These are phyloP conservation scores for Pachymerium ferrugineum DNA, from an alignment of 2,888 invertebrate genomes.

Conservation along the genomic window DNA sequence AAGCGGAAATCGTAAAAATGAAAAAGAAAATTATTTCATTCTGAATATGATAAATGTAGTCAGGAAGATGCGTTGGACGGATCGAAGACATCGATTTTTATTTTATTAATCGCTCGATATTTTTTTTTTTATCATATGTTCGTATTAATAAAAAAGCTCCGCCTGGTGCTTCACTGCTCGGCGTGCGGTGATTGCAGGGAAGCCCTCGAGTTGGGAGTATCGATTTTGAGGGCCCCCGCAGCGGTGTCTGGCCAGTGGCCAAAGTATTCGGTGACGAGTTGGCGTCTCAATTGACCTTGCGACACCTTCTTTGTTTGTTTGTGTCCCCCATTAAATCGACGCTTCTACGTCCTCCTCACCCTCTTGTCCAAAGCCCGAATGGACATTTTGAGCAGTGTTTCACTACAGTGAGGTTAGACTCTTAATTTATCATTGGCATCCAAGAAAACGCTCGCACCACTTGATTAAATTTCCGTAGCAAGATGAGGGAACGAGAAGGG, in stretches of 20 bases:
- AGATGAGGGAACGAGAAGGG: not conserved
- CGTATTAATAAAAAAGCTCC: not conserved
- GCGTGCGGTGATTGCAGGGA: conserved; percentile 2
- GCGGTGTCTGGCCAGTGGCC: not conserved
- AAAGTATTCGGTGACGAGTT: not conserved
- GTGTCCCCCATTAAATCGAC: not conserved
- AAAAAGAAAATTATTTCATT: not conserved
- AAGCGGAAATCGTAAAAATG: not conserved
- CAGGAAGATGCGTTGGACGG: no score
- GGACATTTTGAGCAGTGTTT: not conserved
- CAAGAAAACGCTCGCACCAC: not conserved
- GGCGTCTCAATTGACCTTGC: conserved; percentile 9
- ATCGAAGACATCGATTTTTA: not conserved
- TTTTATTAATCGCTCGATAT: not conserved
- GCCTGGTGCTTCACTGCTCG: conserved; percentile 13
- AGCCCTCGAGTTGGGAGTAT: not conserved
- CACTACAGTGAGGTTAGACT: not conserved
- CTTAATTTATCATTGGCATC: conserved; percentile 12
- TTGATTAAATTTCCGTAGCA: not conserved
- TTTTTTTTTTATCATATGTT: not conserved
- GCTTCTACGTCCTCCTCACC: not conserved
- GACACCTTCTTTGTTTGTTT: conserved; percentile 8
- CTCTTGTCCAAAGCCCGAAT: not conserved
- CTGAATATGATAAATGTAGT: no score
- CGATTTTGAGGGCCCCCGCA: not conserved